A percentile compares a stretch with the other conserved stretches of the same genome.
phyloP scores from a whole-genome alignment of 1,140 invertebrate species.

The Leucophenga varia region DNA sequence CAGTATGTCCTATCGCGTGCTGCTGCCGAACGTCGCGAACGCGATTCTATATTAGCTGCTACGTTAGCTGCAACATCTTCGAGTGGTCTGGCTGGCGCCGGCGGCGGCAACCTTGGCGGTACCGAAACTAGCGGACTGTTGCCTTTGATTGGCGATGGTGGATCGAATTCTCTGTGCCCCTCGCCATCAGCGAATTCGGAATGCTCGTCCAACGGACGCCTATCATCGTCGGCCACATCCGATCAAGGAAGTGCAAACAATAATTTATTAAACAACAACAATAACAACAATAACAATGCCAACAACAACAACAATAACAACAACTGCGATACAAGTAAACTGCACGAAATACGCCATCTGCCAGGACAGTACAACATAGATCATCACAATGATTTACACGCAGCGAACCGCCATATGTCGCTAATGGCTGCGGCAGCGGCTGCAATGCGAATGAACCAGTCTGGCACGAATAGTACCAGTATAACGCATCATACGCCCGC shows the following conservation, averaged over 20 bases:
- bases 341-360: slow-evolving; percentile 34
- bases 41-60: slow-evolving; percentile 74
- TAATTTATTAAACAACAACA: slow-evolving; percentile 67
- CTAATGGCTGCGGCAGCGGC: slow-evolving; percentile 70
- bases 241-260: slow-evolving; percentile 68
- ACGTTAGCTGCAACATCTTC: slow-evolving; percentile 67
- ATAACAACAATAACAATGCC: slow-evolving; percentile 67
- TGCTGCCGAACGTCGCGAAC: slow-evolving; percentile 82
- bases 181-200: slow-evolving; percentile 81
- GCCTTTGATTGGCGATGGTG: slow-evolving; percentile 32
- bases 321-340: slow-evolving; percentile 1
- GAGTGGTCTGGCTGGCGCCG: slow-evolving; percentile 59
- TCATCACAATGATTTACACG: slow-evolving; percentile 60
- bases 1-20: slow-evolving; percentile 89
- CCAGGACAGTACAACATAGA: slow-evolving; percentile 70
- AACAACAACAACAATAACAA: slow-evolving; percentile 46
- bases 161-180: slow-evolving; percentile 66
- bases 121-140: slow-evolving; percentile 53
- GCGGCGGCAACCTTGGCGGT: slow-evolving; percentile 23
- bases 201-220: slow-evolving; percentile 75
- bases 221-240: slow-evolving; percentile 75
- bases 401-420: slow-evolving; percentile 70
- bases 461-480: too few species aligned
- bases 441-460: slow-evolving; percentile 72
- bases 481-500: too few species aligned